Percentiles rank a stretch among this genome's conserved stretches.
Conservation (phyloP, 2,888 invertebrate species). For the Scaeva pyrastri region DNA sequence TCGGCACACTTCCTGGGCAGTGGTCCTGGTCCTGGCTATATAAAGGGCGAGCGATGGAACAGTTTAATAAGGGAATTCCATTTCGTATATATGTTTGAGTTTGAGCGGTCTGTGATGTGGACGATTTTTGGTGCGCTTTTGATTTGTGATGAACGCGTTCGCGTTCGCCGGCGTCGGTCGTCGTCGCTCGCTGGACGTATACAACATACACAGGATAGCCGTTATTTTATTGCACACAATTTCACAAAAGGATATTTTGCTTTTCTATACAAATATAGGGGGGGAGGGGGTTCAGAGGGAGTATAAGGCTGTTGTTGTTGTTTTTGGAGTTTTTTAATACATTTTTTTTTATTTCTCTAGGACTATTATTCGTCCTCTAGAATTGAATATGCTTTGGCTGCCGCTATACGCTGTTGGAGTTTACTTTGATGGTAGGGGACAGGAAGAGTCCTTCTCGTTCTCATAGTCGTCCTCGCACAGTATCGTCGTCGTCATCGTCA, state of each 20-base stretch:
- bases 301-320: background rate
- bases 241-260: conserved; percentile 66
- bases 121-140: conserved; percentile 60
- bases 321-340: background rate
- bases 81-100: conserved; percentile 52
- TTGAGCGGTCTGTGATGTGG: conserved; percentile 4
- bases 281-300: conserved; percentile 3
- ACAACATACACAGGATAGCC: background rate
- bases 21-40: background rate
- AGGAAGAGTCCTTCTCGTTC: conserved; percentile 21
- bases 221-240: conserved; percentile 71
- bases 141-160: conserved; percentile 70
- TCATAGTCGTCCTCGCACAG: too few relatives aligned
- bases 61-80: conserved; percentile 69
- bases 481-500: conserved; percentile 1
- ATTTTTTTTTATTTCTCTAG: conserved; percentile 39
- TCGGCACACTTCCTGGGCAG: conserved; percentile 49
- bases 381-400: conserved; percentile 47
- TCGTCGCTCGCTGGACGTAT: background rate
- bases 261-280: conserved; percentile 18
- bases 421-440: background rate
- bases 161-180: background rate
- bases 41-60: conserved; percentile 32
- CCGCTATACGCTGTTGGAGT: background rate
- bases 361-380: conserved; percentile 41